A percentile compares a stretch with the other conserved stretches of the same genome.
Evolutionary conservation across 2,797 vertebrate species (phyloP).

Genomic region (Sciaenops ocellatus): DNA sequence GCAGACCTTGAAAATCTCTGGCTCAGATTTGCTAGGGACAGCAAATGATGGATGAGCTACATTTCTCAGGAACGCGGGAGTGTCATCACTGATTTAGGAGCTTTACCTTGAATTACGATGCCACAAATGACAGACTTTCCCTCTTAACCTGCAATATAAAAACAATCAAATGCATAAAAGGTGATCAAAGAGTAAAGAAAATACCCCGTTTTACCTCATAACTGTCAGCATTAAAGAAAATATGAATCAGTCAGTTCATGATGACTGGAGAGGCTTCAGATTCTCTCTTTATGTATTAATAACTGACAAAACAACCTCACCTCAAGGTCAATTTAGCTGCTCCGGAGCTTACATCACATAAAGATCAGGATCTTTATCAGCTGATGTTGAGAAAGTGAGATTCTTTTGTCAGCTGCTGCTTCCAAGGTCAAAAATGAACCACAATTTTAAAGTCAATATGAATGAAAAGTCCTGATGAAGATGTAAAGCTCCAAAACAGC

Average conservation of each 20-base stretch:
- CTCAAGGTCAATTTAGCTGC: background rate
- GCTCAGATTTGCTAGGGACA: constrained; percentile 4
- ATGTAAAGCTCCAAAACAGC: constrained; percentile 7
- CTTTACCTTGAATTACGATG: constrained; percentile 34
- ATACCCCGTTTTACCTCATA: background rate
- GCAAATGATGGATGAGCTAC: constrained; percentile 48
- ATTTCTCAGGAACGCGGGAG: constrained; percentile 25
- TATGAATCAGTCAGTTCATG: background rate
- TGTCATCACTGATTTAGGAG: constrained; percentile 36
- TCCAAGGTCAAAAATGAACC: background rate
- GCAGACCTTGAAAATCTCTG: constrained; percentile 27
- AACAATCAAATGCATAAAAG: background rate
- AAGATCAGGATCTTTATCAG: background rate
- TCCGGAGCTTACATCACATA: background rate
- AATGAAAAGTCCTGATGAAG: background rate
- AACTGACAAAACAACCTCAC: background rate
- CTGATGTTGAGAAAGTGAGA: background rate
- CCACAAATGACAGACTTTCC: background rate
- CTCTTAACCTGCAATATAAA: constrained; percentile 12
- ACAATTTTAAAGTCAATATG: background rate
- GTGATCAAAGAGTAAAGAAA: accelerated
- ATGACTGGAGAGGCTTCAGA: background rate
- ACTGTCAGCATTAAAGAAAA: constrained; percentile 5
- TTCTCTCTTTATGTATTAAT: background rate
- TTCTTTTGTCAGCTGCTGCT: background rate